Percentiles rank a stretch among this genome's conserved stretches.
These are phyloP conservation scores for Hipposideros larvatus DNA, from an alignment of 2,797 vertebrate genomes.

Conservation along the genomic window DNA sequence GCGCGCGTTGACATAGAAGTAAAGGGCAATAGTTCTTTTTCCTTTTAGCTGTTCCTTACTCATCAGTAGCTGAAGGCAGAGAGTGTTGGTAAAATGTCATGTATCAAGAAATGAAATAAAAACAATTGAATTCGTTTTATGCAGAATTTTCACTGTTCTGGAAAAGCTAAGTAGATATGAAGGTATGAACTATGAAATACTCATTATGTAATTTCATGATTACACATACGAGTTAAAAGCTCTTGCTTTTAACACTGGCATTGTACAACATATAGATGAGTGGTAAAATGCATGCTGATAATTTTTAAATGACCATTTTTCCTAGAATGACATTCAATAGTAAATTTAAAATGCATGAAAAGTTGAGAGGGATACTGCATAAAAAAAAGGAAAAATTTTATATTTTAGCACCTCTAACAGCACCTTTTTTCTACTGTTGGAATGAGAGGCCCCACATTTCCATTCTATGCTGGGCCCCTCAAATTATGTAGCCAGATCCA, in stretches of 20 bases:
- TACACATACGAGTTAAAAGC: not conserved
- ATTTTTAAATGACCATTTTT: constrained; percentile 36
- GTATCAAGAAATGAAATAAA: constrained; percentile 26
- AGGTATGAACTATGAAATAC: constrained; percentile 15
- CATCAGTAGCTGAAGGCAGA: not conserved
- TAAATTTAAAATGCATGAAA: not conserved
- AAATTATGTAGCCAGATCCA: not conserved
- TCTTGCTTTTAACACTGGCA: constrained; percentile 23
- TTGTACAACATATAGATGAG: not conserved
- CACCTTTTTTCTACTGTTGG: not conserved
- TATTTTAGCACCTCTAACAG: not conserved
- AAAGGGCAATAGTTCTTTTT: not conserved
- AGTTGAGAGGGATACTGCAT: not conserved
- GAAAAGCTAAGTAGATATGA: constrained; percentile 20
- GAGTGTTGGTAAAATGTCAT: not conserved
- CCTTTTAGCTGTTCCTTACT: not conserved
- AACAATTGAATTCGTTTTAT: not conserved
- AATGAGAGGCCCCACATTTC: not conserved
- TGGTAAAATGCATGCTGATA: not conserved
- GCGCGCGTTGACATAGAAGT: not conserved
- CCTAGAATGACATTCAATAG: not conserved
- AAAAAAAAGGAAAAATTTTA: not conserved
- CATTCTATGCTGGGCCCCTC: not conserved
- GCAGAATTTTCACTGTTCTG: constrained; percentile 23
- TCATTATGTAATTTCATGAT: constrained; percentile 3